Conservation (phyloP, 2,113 vertebrate genomes). For the Otus sunia region DNA sequence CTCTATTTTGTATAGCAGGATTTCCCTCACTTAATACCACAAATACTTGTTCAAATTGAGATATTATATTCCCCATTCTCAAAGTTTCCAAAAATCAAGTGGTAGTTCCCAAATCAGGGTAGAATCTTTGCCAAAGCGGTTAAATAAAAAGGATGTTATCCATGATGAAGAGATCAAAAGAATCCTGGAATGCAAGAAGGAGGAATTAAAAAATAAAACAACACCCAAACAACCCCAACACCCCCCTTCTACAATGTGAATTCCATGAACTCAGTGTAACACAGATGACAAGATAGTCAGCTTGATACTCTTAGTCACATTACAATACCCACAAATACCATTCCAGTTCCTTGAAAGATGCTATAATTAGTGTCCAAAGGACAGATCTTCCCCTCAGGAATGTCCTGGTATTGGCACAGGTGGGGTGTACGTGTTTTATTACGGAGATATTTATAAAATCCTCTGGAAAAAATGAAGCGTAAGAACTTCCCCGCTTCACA, state of each 20-base stretch:
- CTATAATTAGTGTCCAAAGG: background rate
- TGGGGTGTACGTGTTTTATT: background rate
- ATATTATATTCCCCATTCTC: background rate
- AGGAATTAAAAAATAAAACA: background rate
- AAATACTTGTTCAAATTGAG: background rate
- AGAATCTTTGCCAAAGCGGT: background rate
- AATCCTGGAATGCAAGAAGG: constrained; percentile 1
- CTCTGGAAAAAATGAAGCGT: background rate
- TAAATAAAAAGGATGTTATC: background rate
- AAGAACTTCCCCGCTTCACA: background rate
- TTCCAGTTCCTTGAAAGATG: background rate
- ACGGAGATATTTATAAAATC: background rate
- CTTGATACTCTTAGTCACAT: background rate
- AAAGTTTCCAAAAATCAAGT: background rate
- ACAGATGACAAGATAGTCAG: background rate
- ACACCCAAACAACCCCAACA: background rate
- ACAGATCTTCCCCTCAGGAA: background rate
- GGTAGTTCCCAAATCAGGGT: background rate
- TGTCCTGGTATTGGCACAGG: background rate
- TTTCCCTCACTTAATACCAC: background rate
- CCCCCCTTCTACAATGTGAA: background rate
- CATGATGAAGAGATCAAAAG: constrained; percentile 5
- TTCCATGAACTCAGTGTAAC: background rate
- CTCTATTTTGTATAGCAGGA: background rate
- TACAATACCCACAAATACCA: background rate